These are phyloP conservation scores for Romanogobio albipinnatus DNA, from an alignment of 2,113 vertebrate species.

Conservation along the genomic window DNA sequence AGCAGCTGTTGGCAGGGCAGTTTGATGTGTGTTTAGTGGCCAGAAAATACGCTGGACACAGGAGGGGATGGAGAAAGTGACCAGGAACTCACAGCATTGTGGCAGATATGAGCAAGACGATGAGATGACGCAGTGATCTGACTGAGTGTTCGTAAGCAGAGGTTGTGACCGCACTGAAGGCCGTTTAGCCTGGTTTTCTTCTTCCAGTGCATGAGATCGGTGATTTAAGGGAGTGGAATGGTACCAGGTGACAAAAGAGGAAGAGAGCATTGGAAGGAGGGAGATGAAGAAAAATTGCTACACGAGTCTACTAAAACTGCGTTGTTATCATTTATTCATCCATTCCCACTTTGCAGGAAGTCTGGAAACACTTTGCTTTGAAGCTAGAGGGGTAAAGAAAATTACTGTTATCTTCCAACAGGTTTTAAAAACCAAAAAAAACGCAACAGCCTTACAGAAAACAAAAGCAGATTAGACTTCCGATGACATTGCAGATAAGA, in stretches of 20 bases:
- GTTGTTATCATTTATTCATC: slow-evolving; percentile 45
- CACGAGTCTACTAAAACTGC: background rate
- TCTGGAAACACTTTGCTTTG: slow-evolving; percentile 32
- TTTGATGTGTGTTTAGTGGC: background rate
- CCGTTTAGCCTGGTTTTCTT: slow-evolving; percentile 20
- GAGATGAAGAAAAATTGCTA: background rate
- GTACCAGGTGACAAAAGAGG: background rate
- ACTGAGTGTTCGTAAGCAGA: background rate
- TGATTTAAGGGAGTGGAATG: background rate
- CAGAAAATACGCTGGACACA: background rate
- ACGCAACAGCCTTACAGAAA: background rate
- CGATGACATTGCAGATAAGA: slow-evolving; percentile 52
- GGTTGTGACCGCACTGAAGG: slow-evolving; percentile 17
- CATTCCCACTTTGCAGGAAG: slow-evolving; percentile 35
- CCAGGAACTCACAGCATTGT: background rate
- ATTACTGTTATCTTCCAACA: slow-evolving; percentile 42
- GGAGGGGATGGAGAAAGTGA: background rate
- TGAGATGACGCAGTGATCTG: slow-evolving; percentile 21
- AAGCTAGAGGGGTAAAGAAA: slow-evolving; percentile 23
- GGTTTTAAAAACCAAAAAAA: slow-evolving; percentile 3
- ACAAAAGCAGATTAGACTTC: slow-evolving; percentile 39
- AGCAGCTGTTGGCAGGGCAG: slow-evolving; percentile 2
- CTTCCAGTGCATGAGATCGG: background rate
- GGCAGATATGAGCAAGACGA: slow-evolving; percentile 1
- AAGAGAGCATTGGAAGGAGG: background rate